These are phyloP conservation scores for Drosophila algonquin DNA, from an alignment of 2,888 invertebrate species.

Conservation along the genomic window DNA sequence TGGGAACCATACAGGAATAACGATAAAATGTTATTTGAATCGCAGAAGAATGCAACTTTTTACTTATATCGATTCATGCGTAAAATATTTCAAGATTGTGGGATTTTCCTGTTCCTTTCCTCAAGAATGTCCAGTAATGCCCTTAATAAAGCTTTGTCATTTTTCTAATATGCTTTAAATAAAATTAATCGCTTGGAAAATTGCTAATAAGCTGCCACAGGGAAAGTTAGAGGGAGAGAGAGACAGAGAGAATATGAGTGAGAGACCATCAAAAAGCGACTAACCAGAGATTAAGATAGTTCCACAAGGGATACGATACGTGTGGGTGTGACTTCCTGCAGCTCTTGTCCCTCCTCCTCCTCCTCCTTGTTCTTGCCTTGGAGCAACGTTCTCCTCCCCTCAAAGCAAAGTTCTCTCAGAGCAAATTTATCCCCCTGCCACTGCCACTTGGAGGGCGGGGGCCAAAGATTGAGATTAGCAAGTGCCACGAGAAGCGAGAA, in stretches of 20 bases:
- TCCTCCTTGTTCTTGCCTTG: too few relatives aligned
- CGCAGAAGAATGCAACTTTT: too few relatives aligned
- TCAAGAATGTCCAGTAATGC: neutral
- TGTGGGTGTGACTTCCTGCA: slow-evolving; percentile 25
- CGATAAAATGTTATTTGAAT: too few relatives aligned
- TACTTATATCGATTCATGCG: too few relatives aligned
- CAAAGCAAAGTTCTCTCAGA: neutral
- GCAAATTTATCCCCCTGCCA: slow-evolving; percentile 9
- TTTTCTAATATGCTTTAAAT: slow-evolving; percentile 66
- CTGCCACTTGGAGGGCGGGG: too few relatives aligned
- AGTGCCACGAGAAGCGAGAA: slow-evolving; percentile 5
- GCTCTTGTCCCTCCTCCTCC: neutral
- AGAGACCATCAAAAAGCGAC: slow-evolving; percentile 45
- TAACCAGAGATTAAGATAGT: slow-evolving; percentile 52
- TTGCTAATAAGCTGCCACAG: slow-evolving; percentile 66
- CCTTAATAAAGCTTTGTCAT: neutral
- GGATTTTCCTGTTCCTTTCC: slow-evolving; percentile 4
- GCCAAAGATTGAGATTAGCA: slow-evolving; percentile 54
- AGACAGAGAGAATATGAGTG: neutral
- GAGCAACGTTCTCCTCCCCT: neutral
- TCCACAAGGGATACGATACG: slow-evolving; percentile 31
- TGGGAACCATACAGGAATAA: neutral
- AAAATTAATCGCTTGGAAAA: slow-evolving; percentile 80
- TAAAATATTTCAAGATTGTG: too few relatives aligned
- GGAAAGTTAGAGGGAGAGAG: neutral